Conservation (phyloP, 2,888 invertebrate genomes). For the Pharmacophagus antenor region DNA sequence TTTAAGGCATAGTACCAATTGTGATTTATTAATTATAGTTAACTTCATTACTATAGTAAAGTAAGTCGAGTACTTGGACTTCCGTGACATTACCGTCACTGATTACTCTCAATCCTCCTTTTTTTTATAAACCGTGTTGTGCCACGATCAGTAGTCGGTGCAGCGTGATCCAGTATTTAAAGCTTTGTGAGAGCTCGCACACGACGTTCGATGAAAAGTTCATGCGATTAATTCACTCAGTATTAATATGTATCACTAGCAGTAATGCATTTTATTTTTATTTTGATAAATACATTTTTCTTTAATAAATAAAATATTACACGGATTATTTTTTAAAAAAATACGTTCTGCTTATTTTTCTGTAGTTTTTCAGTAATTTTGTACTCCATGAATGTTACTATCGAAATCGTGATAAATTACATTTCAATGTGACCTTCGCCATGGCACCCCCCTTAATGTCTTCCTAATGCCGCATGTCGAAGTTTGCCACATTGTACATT, state of each 20-base stretch:
- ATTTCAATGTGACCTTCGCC: constrained; percentile 66
- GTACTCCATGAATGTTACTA: constrained; percentile 43
- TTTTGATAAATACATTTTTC: neutral
- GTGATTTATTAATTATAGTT: no score
- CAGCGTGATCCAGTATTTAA: constrained; percentile 69
- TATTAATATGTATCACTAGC: constrained; percentile 53
- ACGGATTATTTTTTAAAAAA: neutral
- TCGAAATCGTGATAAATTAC: constrained; percentile 66
- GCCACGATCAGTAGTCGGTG: constrained; percentile 54
- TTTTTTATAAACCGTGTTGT: constrained; percentile 36
- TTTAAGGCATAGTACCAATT: no score
- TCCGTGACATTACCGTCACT: no score
- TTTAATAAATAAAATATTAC: neutral
- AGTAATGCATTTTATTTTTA: constrained; percentile 39
- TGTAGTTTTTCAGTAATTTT: no score
- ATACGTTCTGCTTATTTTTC: no score
- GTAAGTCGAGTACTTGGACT: no score
- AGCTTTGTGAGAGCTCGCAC: constrained; percentile 76
- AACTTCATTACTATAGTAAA: no score
- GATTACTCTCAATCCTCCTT: no score
- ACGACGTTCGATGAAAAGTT: constrained; percentile 69
- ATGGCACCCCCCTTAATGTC: constrained; percentile 66
- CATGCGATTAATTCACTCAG: constrained; percentile 61
- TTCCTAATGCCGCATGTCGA: constrained; percentile 76
- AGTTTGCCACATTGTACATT: constrained; percentile 75